These are phyloP conservation scores for Planococcus citri DNA, from an alignment of 1,140 invertebrate genomes.

Conservation along the genomic window DNA sequence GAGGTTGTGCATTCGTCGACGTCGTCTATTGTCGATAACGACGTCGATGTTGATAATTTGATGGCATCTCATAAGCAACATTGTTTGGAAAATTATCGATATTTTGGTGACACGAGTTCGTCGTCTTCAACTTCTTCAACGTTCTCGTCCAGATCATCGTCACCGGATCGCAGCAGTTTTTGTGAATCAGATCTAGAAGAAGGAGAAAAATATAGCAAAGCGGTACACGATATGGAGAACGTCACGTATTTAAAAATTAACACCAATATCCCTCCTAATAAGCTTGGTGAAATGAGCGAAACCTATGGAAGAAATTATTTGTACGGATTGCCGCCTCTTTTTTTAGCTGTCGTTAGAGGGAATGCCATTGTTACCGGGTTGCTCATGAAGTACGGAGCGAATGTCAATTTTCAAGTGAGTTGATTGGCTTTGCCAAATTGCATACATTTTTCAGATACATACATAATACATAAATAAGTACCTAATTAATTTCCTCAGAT, in stretches of 20 bases:
- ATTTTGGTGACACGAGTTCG: conserved; percentile 18
- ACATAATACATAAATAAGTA: too few relatives aligned
- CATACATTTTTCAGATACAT: too few relatives aligned
- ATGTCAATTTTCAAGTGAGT: conserved; percentile 37
- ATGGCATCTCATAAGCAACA: conserved; percentile 34
- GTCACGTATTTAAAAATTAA: conserved; percentile 31
- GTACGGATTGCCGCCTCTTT: conserved; percentile 41
- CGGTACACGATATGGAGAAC: not conserved
- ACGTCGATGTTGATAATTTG: conserved; percentile 32
- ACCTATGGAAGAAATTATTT: conserved; percentile 38
- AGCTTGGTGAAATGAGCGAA: conserved; percentile 33
- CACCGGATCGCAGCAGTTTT: conserved; percentile 24
- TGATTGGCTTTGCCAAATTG: not conserved
- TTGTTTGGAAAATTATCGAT: conserved; percentile 27
- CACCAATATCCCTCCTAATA: conserved; percentile 29
- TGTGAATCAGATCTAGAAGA: conserved; percentile 25
- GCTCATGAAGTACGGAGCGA: conserved; percentile 42
- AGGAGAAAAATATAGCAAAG: conserved; percentile 10
- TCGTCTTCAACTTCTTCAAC: conserved; percentile 26
- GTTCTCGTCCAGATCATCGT: conserved; percentile 26
- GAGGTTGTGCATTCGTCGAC: conserved; percentile 18
- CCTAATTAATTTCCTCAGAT: too few relatives aligned
- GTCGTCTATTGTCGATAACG: not conserved
- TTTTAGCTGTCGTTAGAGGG: conserved; percentile 40
- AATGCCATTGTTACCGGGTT: conserved; percentile 39